A percentile compares a stretch with the other conserved stretches of the same genome.
Conservation (phyloP, 2,888 invertebrate genomes). For the Gibbula magus region DNA sequence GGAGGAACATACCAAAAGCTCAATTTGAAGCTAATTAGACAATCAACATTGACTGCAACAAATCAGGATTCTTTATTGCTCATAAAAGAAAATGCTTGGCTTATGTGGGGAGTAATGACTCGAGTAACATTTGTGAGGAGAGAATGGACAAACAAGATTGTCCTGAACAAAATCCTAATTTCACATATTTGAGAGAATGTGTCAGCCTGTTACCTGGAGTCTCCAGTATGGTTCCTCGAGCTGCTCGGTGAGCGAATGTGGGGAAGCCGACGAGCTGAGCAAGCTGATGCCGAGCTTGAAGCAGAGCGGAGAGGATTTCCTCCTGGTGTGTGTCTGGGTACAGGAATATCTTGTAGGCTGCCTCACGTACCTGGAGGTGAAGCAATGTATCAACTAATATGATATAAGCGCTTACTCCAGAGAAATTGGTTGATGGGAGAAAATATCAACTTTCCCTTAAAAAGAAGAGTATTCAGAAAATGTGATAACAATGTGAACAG, state of each 20-base stretch:
- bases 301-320: slow-evolving; percentile 82
- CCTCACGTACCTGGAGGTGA: slow-evolving; percentile 81
- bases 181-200: too few species aligned
- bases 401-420: background rate
- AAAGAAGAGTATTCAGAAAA: background rate
- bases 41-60: too few species aligned
- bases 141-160: too few species aligned
- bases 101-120: too few species aligned
- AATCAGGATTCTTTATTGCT: too few species aligned
- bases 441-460: background rate
- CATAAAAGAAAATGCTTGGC: too few species aligned
- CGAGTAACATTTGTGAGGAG: too few species aligned
- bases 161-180: too few species aligned
- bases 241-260: slow-evolving; percentile 90
- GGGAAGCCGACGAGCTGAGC: slow-evolving; percentile 92
- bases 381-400: background rate
- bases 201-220: slow-evolving; percentile 80
- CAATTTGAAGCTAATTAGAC: too few species aligned
- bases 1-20: too few species aligned
- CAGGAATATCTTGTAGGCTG: slow-evolving; percentile 90
- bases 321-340: slow-evolving; percentile 88
- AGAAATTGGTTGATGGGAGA: background rate
- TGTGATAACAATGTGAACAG: too few species aligned
- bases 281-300: slow-evolving; percentile 85
- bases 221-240: slow-evolving; percentile 91